Conservation (phyloP, 1,140 invertebrate genomes). For the Pinna nobilis region DNA sequence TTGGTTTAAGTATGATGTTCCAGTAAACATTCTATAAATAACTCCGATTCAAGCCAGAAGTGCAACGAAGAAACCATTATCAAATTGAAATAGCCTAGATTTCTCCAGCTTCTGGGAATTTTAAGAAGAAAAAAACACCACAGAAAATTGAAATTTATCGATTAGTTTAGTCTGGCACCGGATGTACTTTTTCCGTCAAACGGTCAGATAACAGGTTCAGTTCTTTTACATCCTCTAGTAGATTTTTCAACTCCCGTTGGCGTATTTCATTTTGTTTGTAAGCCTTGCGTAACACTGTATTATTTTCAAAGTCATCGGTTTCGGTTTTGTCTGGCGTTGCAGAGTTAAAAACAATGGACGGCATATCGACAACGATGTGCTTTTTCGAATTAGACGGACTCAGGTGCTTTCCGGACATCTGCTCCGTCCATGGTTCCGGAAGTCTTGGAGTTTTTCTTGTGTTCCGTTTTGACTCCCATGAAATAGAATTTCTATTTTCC, state of each 20-base stretch:
- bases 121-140: too few relatives aligned
- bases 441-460: neutral
- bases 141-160: too few relatives aligned
- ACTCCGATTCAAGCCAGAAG: too few relatives aligned
- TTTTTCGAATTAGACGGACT: constrained; percentile 14
- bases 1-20: too few relatives aligned
- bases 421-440: neutral
- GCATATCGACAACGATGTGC: constrained; percentile 65
- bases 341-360: constrained; percentile 61
- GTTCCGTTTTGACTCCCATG: neutral
- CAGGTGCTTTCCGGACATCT: neutral
- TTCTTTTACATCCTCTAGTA: constrained; percentile 67
- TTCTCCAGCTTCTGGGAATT: too few relatives aligned
- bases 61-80: too few relatives aligned
- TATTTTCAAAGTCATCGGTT: neutral
- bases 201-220: constrained; percentile 60
- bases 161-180: neutral
- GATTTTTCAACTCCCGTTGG: constrained; percentile 59
- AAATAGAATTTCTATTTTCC: constrained; percentile 1
- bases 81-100: too few relatives aligned
- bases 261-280: constrained; percentile 64
- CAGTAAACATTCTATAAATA: too few relatives aligned
- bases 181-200: constrained; percentile 32
- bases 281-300: constrained; percentile 46
- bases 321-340: constrained; percentile 47